phyloP scores from a whole-genome alignment of 2,113 vertebrate genomes.

The Elgaria multicarinata region DNA sequence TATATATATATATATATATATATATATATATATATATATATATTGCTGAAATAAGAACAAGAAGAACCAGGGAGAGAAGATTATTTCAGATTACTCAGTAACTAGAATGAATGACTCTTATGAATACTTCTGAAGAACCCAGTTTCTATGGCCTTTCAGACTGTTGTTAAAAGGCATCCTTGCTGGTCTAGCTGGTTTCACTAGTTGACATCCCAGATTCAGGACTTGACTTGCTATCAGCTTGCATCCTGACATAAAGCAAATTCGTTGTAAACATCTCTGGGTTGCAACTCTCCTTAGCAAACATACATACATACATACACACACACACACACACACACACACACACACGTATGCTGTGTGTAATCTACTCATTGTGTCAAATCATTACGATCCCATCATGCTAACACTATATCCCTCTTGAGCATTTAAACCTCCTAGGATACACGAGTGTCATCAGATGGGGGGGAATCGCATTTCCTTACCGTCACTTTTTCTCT shows the following conservation, averaged over 20 bases:
- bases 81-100: neutral
- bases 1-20: slow-evolving; percentile 16
- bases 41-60: slow-evolving; percentile 1
- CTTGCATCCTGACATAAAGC: neutral
- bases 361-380: too few species aligned
- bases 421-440: too few species aligned
- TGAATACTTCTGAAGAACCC: neutral
- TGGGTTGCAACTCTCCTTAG: neutral
- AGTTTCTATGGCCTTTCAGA: neutral
- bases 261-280: neutral
- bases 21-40: slow-evolving; percentile 22
- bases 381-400: too few species aligned
- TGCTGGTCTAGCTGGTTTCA: neutral
- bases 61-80: neutral
- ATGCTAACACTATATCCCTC: too few species aligned
- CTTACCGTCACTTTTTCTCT: too few species aligned
- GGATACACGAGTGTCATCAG: too few species aligned
- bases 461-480: too few species aligned
- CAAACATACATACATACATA: too few species aligned
- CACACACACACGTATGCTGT: too few species aligned
- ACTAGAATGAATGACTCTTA: neutral
- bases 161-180: neutral
- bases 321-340: neutral
- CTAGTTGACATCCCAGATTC: neutral
- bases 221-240: neutral